These are phyloP conservation scores for Halictus rubicundus DNA, from an alignment of 1,140 invertebrate genomes.

Conservation along the genomic window DNA sequence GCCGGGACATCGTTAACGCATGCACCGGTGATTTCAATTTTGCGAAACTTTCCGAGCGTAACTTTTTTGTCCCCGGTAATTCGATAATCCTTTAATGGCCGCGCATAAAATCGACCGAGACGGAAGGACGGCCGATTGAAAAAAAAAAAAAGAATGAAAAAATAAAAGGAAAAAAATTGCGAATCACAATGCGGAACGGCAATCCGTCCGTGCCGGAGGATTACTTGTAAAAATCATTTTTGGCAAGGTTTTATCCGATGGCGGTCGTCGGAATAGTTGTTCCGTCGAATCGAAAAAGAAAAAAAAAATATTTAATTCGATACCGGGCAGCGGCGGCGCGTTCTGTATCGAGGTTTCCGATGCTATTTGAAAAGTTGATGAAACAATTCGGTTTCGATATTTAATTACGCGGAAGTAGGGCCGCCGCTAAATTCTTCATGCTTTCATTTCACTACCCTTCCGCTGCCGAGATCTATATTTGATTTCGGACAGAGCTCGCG, in stretches of 20 bases:
- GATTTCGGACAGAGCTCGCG: no score
- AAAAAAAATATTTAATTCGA: no score
- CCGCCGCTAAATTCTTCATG: no score
- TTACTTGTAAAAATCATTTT: background rate
- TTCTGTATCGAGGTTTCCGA: no score
- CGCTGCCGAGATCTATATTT: no score
- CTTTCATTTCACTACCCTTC: no score
- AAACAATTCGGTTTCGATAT: background rate
- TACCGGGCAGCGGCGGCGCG: no score
- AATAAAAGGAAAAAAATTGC: no score
- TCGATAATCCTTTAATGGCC: constrained; percentile 38
- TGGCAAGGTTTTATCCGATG: background rate
- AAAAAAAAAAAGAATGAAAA: no score
- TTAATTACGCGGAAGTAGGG: no score
- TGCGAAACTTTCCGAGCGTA: constrained; percentile 26
- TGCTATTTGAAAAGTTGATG: no score
- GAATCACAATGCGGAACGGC: background rate
- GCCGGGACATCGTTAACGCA: constrained; percentile 33
- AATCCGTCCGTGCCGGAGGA: background rate
- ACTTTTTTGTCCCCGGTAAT: constrained; percentile 35
- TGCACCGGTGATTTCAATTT: constrained; percentile 54
- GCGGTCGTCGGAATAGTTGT: background rate
- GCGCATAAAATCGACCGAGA: constrained; percentile 36
- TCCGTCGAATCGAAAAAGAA: background rate
- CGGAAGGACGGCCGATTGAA: background rate